Evolutionary conservation across 2,888 invertebrate species (phyloP).

Genomic region (Luperina testacea): DNA sequence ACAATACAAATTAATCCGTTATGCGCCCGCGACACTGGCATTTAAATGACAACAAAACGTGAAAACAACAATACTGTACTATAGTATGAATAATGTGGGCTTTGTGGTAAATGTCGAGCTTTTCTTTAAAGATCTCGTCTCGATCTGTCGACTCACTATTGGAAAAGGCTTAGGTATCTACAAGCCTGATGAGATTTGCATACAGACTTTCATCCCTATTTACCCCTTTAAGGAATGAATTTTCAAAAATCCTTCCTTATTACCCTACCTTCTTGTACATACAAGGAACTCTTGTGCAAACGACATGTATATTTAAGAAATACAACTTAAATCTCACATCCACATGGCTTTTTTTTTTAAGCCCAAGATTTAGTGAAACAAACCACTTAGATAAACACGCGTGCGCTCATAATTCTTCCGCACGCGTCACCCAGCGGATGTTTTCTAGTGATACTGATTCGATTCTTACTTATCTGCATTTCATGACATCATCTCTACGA

Average conservation of each 20-base stretch:
- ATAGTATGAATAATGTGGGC: not conserved
- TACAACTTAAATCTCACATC: constrained; percentile 56
- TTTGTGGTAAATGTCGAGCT: not conserved
- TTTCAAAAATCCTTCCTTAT: not conserved
- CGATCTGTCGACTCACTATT: not conserved
- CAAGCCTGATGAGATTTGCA: not conserved
- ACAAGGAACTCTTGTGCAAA: not conserved
- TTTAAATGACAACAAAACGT: too few species aligned
- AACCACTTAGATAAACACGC: constrained; percentile 60
- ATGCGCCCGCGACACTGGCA: too few species aligned
- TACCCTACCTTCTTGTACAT: not conserved
- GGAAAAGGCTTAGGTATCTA: not conserved
- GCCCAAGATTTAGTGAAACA: constrained; percentile 57
- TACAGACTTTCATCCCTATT: not conserved
- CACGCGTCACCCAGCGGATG: constrained; percentile 61
- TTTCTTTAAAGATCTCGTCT: not conserved
- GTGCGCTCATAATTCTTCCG: constrained; percentile 55
- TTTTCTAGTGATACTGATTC: constrained; percentile 61
- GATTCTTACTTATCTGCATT: constrained; percentile 59
- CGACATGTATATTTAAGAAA: too few species aligned
- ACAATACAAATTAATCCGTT: too few species aligned
- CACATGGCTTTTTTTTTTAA: constrained; percentile 58
- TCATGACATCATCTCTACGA: constrained; percentile 54
- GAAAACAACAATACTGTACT: not conserved
- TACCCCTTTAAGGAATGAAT: not conserved